These are phyloP conservation scores for Porites divaricata DNA, from an alignment of 92 coral and sea anemone species.

Conservation along the genomic window DNA sequence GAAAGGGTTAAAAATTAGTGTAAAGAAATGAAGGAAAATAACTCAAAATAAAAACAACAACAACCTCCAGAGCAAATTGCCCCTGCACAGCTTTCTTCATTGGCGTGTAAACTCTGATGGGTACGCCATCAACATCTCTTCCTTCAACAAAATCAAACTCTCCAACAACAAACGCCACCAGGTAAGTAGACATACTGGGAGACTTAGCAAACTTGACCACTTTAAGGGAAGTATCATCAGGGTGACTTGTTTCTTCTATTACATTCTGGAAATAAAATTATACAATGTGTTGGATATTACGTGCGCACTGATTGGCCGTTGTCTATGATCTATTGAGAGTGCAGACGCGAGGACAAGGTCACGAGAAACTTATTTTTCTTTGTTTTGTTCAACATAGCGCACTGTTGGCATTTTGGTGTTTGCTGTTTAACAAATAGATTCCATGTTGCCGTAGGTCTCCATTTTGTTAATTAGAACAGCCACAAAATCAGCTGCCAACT, in stretches of 20 bases:
- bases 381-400: too few relatives aligned
- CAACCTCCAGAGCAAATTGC: conserved; percentile 93
- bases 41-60: neutral
- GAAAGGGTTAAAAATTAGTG: neutral
- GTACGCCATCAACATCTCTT: conserved; percentile 81
- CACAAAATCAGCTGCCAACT: too few relatives aligned
- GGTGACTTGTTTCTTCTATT: conserved; percentile 77
- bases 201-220: conserved; percentile 88
- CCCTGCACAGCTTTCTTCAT: conserved; percentile 88
- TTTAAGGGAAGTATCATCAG: conserved; percentile 71
- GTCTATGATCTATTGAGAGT: too few relatives aligned
- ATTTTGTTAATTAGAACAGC: too few relatives aligned
- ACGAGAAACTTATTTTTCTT: too few relatives aligned
- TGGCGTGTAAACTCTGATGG: conserved; percentile 93
- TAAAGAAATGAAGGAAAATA: too few relatives aligned
- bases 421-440: too few relatives aligned
- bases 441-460: too few relatives aligned
- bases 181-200: conserved; percentile 96
- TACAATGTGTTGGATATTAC: too few relatives aligned
- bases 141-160: conserved; percentile 98
- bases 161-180: conserved; percentile 99
- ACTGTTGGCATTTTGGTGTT: too few relatives aligned
- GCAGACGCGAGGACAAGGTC: too few relatives aligned
- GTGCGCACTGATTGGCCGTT: neutral
- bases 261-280: conserved; percentile 67